Percentiles rank a stretch among this genome's conserved stretches.
These are phyloP conservation scores for Scolopax mira DNA, from an alignment of 2,113 vertebrate genomes.

Conservation along the genomic window DNA sequence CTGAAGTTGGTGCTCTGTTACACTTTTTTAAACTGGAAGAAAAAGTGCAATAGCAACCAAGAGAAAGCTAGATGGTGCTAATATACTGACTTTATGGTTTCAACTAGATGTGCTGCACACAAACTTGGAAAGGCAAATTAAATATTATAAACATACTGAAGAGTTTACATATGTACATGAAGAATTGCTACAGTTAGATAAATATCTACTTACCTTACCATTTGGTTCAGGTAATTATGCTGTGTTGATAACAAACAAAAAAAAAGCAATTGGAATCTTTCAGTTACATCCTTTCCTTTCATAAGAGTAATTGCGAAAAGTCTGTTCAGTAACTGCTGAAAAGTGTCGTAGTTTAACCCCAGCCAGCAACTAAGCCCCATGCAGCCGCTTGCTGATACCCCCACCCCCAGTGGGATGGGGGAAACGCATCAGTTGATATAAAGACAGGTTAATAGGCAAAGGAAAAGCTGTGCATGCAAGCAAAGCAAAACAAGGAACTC, in stretches of 20 bases:
- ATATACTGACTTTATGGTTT: background rate
- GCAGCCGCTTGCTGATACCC: background rate
- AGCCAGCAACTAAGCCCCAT: background rate
- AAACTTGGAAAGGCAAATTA: background rate
- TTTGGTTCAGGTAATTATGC: background rate
- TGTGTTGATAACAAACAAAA: background rate
- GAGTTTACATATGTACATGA: background rate
- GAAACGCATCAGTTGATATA: background rate
- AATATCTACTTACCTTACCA: background rate
- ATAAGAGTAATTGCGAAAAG: background rate
- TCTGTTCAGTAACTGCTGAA: background rate
- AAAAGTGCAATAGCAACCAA: slow-evolving; percentile 4
- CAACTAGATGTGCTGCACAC: background rate
- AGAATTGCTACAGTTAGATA: background rate
- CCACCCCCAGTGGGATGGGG: background rate
- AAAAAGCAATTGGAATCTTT: background rate
- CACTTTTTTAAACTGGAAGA: background rate
- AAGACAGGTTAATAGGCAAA: background rate
- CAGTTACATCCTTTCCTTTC: background rate
- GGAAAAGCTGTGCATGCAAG: background rate
- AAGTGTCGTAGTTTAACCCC: background rate
- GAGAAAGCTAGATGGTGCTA: slow-evolving; percentile 58
- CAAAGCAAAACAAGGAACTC: background rate
- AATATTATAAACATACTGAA: background rate
- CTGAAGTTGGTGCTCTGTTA: background rate